Evolutionary conservation across 2,888 invertebrate genomes (phyloP), one percentile per base, ranked within the genome.

Genomic region (Leptopilina drosophilae): DNA sequence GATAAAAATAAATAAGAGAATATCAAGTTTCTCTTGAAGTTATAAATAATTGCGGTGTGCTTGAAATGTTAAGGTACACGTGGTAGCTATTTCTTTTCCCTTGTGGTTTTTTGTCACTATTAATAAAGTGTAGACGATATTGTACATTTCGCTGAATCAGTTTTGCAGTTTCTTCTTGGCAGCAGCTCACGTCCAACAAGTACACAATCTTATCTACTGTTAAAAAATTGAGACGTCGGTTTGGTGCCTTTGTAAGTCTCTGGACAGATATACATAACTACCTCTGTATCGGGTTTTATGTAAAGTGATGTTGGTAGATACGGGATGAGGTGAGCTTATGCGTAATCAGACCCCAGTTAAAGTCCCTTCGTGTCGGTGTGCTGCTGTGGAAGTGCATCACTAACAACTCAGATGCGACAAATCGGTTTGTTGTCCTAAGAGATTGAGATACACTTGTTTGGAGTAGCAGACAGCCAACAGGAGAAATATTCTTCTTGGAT

Each of bases 141-240:
- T 73, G 69, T 69, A 33, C 69, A 33, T 80, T 81, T 82, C 82
- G 67, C 75, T 76, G 80, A 82, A 78, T 81, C 67, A 78, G 81
- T 81, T 80, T 82, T 81, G 78, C 65, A 67, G 59, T 64, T 69
- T 81, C 80, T 78, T 53, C 14, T 20, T 20, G 69, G 78, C 59
- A 77, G 78, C 49, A 77, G 67, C 65, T 66, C 59, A 81, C 78
- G 76, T 80, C 78, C 77, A 82, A 79, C 80, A 77, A 76, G 87
- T 87, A 89, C 53, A 73, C 89, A 89, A 89, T 89, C 87, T 89
- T 89, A 89, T 89, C 89, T 88, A 75, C n/a, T 82, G 81, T 77
- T 87, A 88, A 90, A 90, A 90, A 89, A 90, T 89, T 87, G 90
- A 90, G 87, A 87, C 85, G 89, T 90, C 90, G 87, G 87, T 86